Conservation (phyloP, 2,888 invertebrate genomes). For the Drosophila neotestacea region DNA sequence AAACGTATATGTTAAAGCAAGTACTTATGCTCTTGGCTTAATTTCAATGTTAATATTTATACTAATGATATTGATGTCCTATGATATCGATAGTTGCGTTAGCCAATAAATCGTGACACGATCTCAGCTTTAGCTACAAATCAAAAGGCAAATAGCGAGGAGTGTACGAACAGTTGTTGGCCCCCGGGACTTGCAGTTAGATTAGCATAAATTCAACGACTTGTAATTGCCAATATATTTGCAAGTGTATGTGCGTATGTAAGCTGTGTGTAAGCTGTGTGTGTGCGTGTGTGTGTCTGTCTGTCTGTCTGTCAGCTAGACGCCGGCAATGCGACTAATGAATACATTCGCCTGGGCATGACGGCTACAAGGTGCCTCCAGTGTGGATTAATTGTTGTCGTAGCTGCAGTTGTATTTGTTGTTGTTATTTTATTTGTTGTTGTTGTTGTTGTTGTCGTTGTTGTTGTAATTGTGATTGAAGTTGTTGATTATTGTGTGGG, state of each 20-base stretch:
- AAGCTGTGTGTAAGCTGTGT: slow-evolving; percentile 5
- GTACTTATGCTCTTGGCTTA: background rate
- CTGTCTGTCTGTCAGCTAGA: slow-evolving; percentile 39
- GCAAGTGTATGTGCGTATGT: background rate
- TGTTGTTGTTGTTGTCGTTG: background rate
- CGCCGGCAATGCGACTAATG: slow-evolving; percentile 70
- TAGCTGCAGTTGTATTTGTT: background rate
- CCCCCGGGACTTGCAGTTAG: slow-evolving; percentile 58
- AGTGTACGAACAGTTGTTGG: slow-evolving; percentile 62
- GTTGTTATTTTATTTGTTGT: background rate
- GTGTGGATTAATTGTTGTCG: slow-evolving; percentile 7
- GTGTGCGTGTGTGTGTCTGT: slow-evolving; percentile 29
- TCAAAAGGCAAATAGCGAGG: slow-evolving; percentile 41
- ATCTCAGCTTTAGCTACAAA: slow-evolving; percentile 17
- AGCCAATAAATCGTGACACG: slow-evolving; percentile 38
- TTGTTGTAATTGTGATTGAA: background rate
- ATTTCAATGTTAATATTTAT: background rate
- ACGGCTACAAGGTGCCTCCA: slow-evolving; percentile 39
- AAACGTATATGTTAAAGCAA: no score
- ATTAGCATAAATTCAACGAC: slow-evolving; percentile 77
- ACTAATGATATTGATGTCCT: background rate
- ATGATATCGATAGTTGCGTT: background rate
- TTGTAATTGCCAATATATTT: slow-evolving; percentile 52
- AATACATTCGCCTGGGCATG: slow-evolving; percentile 64
- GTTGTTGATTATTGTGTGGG: slow-evolving; percentile 27